Evolutionary conservation across 2,797 vertebrate genomes (phyloP).

Genomic region (Rhincodon typus): DNA sequence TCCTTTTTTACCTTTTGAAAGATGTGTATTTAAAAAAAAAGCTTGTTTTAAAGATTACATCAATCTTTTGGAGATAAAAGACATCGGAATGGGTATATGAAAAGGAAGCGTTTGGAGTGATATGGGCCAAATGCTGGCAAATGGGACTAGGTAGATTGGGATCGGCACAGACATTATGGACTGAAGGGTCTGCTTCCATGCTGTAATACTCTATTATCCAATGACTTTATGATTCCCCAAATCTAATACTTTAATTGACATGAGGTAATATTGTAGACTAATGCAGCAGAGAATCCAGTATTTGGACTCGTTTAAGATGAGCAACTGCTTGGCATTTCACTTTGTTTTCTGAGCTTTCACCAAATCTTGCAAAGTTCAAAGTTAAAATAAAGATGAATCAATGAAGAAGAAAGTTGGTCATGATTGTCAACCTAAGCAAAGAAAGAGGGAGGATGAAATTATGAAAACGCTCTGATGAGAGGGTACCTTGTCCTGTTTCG

Average conservation of each 20-base stretch:
- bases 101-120: no score
- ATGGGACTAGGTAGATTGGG: no score
- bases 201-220: no score
- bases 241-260: neutral
- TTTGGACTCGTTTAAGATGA: neutral
- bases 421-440: neutral
- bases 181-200: no score
- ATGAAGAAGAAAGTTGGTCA: neutral
- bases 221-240: no score
- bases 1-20: neutral
- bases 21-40: neutral
- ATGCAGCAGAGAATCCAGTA: neutral
- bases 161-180: no score
- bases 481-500: constrained; percentile 1
- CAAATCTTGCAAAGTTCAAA: neutral
- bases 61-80: neutral
- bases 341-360: neutral
- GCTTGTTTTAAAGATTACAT: neutral
- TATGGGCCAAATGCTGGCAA: no score
- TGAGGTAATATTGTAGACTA: neutral
- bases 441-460: neutral
- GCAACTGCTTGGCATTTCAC: neutral
- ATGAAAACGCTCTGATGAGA: constrained; percentile 1
- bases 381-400: neutral
- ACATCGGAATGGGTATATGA: no score